Evolutionary conservation across 2,113 vertebrate genomes (phyloP).

Genomic region (Lasiurus borealis): DNA sequence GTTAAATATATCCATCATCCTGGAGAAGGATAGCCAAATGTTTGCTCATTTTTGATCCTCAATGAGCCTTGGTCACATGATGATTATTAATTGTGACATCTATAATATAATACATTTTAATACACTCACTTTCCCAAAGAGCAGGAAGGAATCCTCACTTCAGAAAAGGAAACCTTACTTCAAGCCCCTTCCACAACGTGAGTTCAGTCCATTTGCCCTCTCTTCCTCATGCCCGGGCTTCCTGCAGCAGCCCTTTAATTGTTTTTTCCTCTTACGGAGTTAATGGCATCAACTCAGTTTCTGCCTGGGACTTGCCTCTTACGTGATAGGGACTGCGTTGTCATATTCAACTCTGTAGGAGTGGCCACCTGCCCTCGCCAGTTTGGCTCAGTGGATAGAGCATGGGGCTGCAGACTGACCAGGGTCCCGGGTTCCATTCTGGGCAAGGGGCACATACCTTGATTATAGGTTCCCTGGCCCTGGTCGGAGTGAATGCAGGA

Average conservation of each 20-base stretch:
- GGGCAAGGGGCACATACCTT: no score
- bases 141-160: slow-evolving; percentile 9
- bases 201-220: neutral
- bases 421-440: no score
- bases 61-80: slow-evolving; percentile 7
- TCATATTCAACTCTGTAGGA: no score
- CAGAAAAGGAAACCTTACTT: slow-evolving; percentile 17
- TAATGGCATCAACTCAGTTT: neutral
- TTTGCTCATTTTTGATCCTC: slow-evolving; percentile 70
- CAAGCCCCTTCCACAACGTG: neutral
- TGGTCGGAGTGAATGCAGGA: no score
- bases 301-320: neutral
- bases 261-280: neutral
- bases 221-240: neutral
- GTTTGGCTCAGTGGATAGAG: no score
- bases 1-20: slow-evolving; percentile 79
- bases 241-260: slow-evolving; percentile 15
- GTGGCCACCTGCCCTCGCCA: no score
- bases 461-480: no score
- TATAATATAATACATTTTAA: slow-evolving; percentile 42
- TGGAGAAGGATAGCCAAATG: slow-evolving; percentile 73
- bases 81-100: slow-evolving; percentile 71
- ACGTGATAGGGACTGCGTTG: accelerated
- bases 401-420: no score
- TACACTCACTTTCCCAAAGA: slow-evolving; percentile 18